These are phyloP conservation scores for Aporophyla lueneburgensis DNA, from an alignment of 2,888 invertebrate genomes.

Conservation along the genomic window DNA sequence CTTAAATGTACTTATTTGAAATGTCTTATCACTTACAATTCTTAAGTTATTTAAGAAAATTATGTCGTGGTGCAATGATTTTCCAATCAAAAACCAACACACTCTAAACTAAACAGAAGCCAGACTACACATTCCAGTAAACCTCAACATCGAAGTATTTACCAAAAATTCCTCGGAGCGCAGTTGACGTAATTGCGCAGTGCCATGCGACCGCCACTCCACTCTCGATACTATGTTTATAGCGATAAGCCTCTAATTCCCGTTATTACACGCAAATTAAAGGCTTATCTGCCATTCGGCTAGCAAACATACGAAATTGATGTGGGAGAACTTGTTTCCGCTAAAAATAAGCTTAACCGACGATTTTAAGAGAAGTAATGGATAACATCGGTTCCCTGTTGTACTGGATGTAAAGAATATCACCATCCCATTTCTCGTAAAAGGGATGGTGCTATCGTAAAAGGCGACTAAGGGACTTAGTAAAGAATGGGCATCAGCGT, in stretches of 20 bases:
- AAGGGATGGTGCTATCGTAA: too few relatives aligned
- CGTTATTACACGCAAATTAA: conserved; percentile 41
- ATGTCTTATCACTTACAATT: too few relatives aligned
- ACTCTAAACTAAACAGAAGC: not conserved
- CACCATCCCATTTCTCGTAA: too few relatives aligned
- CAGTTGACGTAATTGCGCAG: conserved; percentile 71
- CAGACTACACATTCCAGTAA: conserved; percentile 36
- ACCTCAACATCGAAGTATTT: conserved; percentile 56
- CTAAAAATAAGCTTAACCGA: conserved; percentile 13
- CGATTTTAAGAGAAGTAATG: not conserved
- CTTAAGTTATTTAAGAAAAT: not conserved
- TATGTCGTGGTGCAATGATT: not conserved
- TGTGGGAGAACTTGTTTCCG: not conserved
- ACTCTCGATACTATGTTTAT: conserved; percentile 58
- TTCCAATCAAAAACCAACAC: not conserved
- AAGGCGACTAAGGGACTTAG: too few relatives aligned
- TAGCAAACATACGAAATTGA: conserved; percentile 50
- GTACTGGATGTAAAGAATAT: too few relatives aligned
- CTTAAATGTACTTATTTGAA: too few relatives aligned
- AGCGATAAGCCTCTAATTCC: conserved; percentile 51
- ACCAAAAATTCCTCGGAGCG: conserved; percentile 71
- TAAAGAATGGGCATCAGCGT: too few relatives aligned
- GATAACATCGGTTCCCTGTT: too few relatives aligned
- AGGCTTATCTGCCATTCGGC: conserved; percentile 29
- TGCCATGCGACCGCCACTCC: conserved; percentile 74